phyloP scores from a whole-genome alignment of 2,113 vertebrate genomes.

The Nycticryphes semicollaris region DNA sequence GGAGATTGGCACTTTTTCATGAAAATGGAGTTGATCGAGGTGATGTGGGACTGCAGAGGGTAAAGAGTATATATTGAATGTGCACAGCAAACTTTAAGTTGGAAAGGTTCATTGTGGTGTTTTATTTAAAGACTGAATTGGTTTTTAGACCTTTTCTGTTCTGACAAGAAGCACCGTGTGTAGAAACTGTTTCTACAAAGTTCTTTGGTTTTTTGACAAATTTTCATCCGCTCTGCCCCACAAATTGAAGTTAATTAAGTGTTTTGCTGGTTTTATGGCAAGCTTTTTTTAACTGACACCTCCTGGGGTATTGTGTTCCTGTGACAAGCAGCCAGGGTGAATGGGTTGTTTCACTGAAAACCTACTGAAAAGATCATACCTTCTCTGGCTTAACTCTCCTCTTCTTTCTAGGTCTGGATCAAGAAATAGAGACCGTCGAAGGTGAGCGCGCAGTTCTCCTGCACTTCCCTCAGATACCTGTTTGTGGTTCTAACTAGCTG shows the following conservation, averaged over 20 bases:
- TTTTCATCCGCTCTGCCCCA: not conserved
- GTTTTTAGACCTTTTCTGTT: not conserved
- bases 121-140: not conserved
- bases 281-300: not conserved
- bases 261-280: not conserved
- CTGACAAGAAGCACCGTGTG: not conserved
- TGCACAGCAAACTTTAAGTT: not conserved
- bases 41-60: not conserved
- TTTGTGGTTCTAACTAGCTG: not conserved
- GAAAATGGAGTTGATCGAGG: not conserved
- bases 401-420: conserved; percentile 85
- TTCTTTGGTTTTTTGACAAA: not conserved
- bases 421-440: conserved; percentile 87
- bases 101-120: not conserved
- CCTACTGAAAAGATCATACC: not conserved
- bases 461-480: not conserved
- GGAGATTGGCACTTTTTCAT: not conserved
- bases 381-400: not conserved
- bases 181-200: not conserved
- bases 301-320: not conserved
- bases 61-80: not conserved
- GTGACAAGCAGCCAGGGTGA: not conserved
- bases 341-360: not conserved
- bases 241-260: not conserved
- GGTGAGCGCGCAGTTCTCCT: conserved; percentile 52